A percentile compares a stretch with the other conserved stretches of the same genome.
These are phyloP conservation scores for Haemorhous mexicanus DNA, from an alignment of 2,113 vertebrate species.

Conservation along the genomic window DNA sequence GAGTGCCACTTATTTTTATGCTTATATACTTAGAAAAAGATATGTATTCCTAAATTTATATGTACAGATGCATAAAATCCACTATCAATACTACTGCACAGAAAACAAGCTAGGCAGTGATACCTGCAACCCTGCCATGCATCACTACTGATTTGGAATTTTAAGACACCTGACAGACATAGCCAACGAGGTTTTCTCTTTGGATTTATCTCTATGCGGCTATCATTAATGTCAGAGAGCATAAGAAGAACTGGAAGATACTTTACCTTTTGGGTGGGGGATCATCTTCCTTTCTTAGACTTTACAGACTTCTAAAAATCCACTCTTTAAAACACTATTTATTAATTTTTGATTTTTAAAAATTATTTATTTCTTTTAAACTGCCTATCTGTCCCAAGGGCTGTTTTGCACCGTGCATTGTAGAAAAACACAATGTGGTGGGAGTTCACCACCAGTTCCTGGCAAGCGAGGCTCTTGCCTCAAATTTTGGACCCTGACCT, in stretches of 20 bases:
- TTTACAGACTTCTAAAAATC: accelerated
- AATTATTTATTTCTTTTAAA: background rate
- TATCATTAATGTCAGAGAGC: background rate
- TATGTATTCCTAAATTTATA: accelerated
- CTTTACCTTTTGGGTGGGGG: background rate
- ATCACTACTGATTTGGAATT: background rate
- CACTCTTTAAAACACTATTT: background rate
- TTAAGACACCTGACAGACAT: background rate
- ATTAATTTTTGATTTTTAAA: background rate
- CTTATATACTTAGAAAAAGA: background rate
- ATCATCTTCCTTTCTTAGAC: background rate
- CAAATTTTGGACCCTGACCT: too few relatives aligned
- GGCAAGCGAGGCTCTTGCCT: accelerated
- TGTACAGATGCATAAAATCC: background rate
- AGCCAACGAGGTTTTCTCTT: background rate
- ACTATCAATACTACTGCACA: background rate
- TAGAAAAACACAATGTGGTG: accelerated
- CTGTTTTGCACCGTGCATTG: accelerated
- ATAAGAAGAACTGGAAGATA: background rate
- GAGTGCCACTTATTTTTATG: background rate
- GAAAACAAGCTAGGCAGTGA: background rate
- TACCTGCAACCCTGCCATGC: accelerated
- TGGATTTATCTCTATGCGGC: accelerated
- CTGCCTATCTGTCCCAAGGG: accelerated
- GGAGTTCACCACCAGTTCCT: too few relatives aligned